A percentile compares a stretch with the other conserved stretches of the same genome.
These are phyloP conservation scores for Schizotus pectinicornis DNA, from an alignment of 2,888 invertebrate genomes.

Conservation along the genomic window DNA sequence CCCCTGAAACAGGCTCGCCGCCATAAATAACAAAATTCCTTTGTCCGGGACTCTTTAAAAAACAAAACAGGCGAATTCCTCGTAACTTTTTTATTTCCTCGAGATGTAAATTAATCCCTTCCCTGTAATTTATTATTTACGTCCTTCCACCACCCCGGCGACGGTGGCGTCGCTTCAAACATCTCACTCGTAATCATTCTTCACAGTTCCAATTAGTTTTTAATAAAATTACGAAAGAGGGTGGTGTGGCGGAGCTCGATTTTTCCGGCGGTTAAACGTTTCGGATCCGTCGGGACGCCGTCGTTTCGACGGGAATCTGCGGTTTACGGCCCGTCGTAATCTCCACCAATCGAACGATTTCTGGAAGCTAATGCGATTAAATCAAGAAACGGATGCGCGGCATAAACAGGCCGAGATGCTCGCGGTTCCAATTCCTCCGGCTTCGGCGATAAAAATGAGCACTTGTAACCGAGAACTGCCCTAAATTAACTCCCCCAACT, in stretches of 20 bases:
- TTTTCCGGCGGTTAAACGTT: background rate
- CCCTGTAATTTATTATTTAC: constrained; percentile 31
- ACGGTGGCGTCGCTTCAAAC: too few relatives aligned
- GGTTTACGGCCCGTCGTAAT: constrained; percentile 44
- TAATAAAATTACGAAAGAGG: too few relatives aligned
- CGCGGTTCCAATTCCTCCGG: constrained; percentile 2
- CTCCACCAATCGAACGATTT: constrained; percentile 39
- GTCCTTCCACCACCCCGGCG: constrained; percentile 2
- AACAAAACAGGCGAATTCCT: constrained; percentile 23
- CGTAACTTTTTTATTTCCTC: constrained; percentile 27
- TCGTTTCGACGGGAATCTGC: constrained; percentile 23
- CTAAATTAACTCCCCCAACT: too few relatives aligned
- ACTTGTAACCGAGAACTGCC: background rate
- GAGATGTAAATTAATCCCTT: constrained; percentile 32
- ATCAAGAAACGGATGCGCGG: constrained; percentile 38
- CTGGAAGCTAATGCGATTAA: constrained; percentile 44
- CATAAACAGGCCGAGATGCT: constrained; percentile 32
- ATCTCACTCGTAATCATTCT: too few relatives aligned
- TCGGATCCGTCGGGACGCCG: background rate
- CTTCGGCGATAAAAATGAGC: background rate
- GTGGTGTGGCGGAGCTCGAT: too few relatives aligned
- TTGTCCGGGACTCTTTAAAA: constrained; percentile 22
- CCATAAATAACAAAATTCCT: constrained; percentile 25
- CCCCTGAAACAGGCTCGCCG: constrained; percentile 13
- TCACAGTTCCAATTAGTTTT: too few relatives aligned